Conservation (phyloP, 2,797 vertebrate species). For the Xenopus petersii region DNA sequence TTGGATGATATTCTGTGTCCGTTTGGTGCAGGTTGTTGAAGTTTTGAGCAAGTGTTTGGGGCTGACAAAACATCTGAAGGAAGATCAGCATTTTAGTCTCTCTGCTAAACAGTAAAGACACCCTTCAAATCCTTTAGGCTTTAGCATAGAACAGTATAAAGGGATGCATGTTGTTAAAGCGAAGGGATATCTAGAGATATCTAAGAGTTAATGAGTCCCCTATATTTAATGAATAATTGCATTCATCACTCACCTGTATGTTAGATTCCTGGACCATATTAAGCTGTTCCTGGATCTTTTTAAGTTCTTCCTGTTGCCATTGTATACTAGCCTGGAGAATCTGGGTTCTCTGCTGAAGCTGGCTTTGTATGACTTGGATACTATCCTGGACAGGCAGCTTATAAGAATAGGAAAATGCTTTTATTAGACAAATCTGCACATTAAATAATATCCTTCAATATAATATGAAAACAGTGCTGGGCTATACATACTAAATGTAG, state of each 20-base stretch:
- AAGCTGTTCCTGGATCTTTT: constrained; percentile 74
- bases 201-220: no score
- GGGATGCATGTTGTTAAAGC: no score
- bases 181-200: no score
- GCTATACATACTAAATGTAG: no score
- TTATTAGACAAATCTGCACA: no score
- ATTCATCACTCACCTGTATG: constrained; percentile 57
- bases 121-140: no score
- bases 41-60: constrained; percentile 61
- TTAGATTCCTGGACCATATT: constrained; percentile 73
- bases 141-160: no score
- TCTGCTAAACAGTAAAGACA: no score
- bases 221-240: no score
- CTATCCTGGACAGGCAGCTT: constrained; percentile 68
- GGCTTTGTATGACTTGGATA: constrained; percentile 73
- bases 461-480: no score
- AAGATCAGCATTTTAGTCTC: constrained; percentile 15
- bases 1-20: constrained; percentile 7
- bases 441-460: background rate
- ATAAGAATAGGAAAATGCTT: background rate
- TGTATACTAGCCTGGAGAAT: constrained; percentile 73
- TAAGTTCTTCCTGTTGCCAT: constrained; percentile 75
- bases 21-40: constrained; percentile 60
- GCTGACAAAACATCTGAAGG: constrained; percentile 70
- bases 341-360: constrained; percentile 69